Evolutionary conservation across 2,888 invertebrate genomes (phyloP).

Genomic region (Ephialtes manifestator): DNA sequence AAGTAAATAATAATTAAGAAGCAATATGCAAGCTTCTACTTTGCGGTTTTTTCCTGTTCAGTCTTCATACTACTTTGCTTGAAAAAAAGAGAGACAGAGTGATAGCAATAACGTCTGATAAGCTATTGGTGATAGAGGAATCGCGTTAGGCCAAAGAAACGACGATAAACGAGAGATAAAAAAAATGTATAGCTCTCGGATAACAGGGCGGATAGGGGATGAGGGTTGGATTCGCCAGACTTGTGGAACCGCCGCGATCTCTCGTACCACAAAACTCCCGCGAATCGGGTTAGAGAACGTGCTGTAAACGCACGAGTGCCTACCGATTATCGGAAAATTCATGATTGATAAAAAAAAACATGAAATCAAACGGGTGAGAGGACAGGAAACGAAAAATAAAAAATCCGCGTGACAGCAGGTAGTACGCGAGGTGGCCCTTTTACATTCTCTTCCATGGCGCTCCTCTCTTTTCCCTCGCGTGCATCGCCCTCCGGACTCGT

Average conservation of each 20-base stretch:
- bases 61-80: no score
- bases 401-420: slow-evolving; percentile 63
- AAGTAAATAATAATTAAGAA: no score
- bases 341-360: slow-evolving; percentile 67
- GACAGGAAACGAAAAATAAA: slow-evolving; percentile 66
- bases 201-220: slow-evolving; percentile 40
- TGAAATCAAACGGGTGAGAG: background rate
- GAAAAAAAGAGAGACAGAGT: no score
- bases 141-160: slow-evolving; percentile 8
- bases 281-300: slow-evolving; percentile 35
- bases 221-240: slow-evolving; percentile 29
- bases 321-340: slow-evolving; percentile 70
- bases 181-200: slow-evolving; percentile 60
- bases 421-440: slow-evolving; percentile 48
- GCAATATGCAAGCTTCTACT: no score
- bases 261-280: slow-evolving; percentile 14
- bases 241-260: slow-evolving; percentile 1
- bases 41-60: no score
- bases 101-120: slow-evolving; percentile 30
- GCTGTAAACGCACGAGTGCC: slow-evolving; percentile 44
- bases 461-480: slow-evolving; percentile 15
- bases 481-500: slow-evolving; percentile 60
- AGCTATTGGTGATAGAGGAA: slow-evolving; percentile 29
- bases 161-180: slow-evolving; percentile 34
- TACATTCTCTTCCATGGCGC: slow-evolving; percentile 23